Base-by-base conservation (phyloP, 2,888 invertebrate species). In the Diachrysia chrysitis region DNA sequence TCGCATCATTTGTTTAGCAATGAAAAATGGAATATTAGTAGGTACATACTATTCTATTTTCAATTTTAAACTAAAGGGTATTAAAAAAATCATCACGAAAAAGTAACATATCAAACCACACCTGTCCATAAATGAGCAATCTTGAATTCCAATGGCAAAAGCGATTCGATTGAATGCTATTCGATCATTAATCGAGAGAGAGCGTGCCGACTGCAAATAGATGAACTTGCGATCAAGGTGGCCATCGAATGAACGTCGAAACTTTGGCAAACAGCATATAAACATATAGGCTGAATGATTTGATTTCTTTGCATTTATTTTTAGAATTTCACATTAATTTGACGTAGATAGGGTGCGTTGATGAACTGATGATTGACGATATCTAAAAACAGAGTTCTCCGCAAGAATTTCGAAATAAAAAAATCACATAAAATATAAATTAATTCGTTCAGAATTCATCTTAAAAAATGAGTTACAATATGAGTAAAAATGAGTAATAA, bases 171-270 rank as follows among this genome's bases (percentile, higher is more conserved):
- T 69, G 77, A 81, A 74, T 73, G 79, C 61, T 72, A 79, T 78
- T 81, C 71, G 77, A 83, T 79, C 83, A 73, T 81, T 83, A 78
- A 82, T 82, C 78, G 82, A 83, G 84, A 79, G 82, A 84, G 85
- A 83, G 85, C 77, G 78, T 81, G 75, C 72, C 64, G 69, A 71
- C 73, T 74, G 61, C 81, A 81, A 84, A 85, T 82, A 85, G 78
- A 81, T 82, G 79, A 80, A 81, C 84, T 83, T 83, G 72, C 83
- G 84, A 86, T 87, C 85, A 86, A 85, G 87, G 85, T 85, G 80
- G 79, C 81, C 71, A 73, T 83, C 82, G 77, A 75, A 71, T 64
- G 84, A 87, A 86, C 85, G 87, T 80, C 84, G 73, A 71, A 72
- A 68, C 76, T 83, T 85, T 85, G 86, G 85, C 85, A 83, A 79